Percentiles rank a stretch among this genome's conserved stretches.
Conservation (phyloP, 2,113 vertebrate species). For the Spilogale gracilis region DNA sequence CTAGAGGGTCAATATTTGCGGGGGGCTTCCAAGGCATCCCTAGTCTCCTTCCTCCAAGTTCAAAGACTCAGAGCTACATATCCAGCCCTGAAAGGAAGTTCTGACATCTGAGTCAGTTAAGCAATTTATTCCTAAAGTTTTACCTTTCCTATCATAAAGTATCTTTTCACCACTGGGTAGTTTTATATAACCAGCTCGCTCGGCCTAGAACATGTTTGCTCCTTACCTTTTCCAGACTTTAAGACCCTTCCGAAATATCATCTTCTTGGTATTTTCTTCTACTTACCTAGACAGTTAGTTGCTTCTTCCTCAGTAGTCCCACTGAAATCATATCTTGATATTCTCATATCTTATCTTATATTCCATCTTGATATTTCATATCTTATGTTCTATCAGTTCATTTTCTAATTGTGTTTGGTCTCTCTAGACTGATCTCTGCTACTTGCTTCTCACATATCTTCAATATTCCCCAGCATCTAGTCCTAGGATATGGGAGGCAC, state of each 20-base stretch:
- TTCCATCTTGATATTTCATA: background rate
- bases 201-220: background rate
- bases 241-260: background rate
- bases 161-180: background rate
- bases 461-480: background rate
- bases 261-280: background rate
- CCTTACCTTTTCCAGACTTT: background rate
- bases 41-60: background rate
- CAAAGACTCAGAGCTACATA: slow-evolving; percentile 36
- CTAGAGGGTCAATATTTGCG: background rate
- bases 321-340: background rate
- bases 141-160: background rate
- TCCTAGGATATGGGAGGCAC: background rate
- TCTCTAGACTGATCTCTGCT: background rate
- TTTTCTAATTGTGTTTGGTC: background rate
- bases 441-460: background rate
- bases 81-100: slow-evolving; percentile 12
- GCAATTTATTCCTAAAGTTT: background rate
- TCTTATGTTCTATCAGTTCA: background rate
- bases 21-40: background rate
- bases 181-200: background rate
- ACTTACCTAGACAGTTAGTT: background rate
- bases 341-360: background rate
- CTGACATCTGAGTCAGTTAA: background rate
- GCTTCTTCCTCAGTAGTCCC: background rate